These are phyloP conservation scores for Sphaerophoria taeniata DNA, from an alignment of 2,888 invertebrate genomes.

Conservation along the genomic window DNA sequence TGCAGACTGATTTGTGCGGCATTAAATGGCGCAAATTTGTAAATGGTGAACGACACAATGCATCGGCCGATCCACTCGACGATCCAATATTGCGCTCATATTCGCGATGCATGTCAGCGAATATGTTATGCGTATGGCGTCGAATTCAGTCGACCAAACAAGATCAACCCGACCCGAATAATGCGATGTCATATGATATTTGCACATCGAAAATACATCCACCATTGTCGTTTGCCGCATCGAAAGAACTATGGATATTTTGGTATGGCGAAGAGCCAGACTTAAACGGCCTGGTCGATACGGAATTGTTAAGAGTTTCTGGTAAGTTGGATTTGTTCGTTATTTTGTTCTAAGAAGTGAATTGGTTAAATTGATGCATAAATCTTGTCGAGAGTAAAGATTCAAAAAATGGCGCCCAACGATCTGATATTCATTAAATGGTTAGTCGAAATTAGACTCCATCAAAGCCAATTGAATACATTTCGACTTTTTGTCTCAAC, in stretches of 20 bases:
- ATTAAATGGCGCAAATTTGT: conserved; percentile 98
- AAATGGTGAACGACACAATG: conserved; percentile 88
- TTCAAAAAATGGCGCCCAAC: no score
- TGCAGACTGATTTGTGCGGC: conserved; percentile 99
- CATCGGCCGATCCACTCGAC: conserved; percentile 88
- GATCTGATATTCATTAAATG: no score
- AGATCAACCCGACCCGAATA: conserved; percentile 83
- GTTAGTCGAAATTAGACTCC: no score
- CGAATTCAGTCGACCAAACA: conserved; percentile 88
- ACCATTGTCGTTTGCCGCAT: conserved; percentile 91
- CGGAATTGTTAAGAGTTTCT: conserved; percentile 91
- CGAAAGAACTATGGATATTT: conserved; percentile 99
- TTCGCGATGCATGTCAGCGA: conserved; percentile 95
- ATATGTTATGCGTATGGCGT: conserved; percentile 99
- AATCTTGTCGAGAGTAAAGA: no score
- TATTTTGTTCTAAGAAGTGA: no score
- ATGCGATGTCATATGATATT: conserved; percentile 83
- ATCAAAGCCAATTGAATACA: no score
- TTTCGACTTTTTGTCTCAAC: no score
- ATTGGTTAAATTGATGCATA: no score
- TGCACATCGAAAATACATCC: conserved; percentile 85
- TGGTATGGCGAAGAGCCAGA: conserved; percentile 99
- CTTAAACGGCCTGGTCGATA: conserved; percentile 91
- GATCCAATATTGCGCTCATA: conserved; percentile 96
- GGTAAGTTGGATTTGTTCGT: conserved; percentile 86